phyloP scores from a whole-genome alignment of 2,797 vertebrate species.

The Tragopan temminckii region DNA sequence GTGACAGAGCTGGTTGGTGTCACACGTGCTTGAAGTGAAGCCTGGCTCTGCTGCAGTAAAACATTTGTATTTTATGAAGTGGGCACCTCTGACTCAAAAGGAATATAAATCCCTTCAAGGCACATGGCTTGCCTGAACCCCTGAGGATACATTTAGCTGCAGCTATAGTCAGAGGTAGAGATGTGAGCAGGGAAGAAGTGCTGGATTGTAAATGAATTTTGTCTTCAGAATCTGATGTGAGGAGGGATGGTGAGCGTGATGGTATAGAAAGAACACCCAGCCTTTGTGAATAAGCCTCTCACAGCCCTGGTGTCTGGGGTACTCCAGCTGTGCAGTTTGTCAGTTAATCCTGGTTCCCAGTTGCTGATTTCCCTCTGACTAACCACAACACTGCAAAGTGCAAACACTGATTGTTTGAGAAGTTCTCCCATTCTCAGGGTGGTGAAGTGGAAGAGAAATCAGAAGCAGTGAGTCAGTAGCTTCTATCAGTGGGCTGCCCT shows the following conservation, averaged over 20 bases:
- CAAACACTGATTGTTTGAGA: not conserved
- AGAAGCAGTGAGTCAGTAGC: not conserved
- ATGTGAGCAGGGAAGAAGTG: not conserved
- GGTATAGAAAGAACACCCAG: not conserved
- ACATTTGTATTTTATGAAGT: rapidly evolving
- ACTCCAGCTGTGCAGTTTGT: not conserved
- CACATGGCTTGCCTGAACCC: not conserved
- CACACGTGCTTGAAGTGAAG: not conserved
- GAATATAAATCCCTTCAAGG: not conserved
- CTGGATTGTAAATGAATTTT: not conserved
- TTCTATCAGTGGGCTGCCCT: not conserved
- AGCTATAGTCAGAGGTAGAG: not conserved
- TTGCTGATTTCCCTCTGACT: not conserved
- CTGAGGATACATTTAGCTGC: not conserved
- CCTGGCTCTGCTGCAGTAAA: not conserved
- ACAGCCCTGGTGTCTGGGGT: not conserved
- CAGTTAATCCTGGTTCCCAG: not conserved
- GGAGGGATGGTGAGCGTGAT: not conserved
- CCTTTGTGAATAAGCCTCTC: not conserved
- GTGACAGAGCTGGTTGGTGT: not conserved
- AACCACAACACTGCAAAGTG: not conserved
- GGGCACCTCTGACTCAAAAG: not conserved
- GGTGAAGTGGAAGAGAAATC: not conserved
- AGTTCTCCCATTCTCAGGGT: not conserved
- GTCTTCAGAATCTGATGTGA: not conserved